Base-by-base conservation (phyloP, 1,140 invertebrate species). In the Magallana gigas region DNA sequence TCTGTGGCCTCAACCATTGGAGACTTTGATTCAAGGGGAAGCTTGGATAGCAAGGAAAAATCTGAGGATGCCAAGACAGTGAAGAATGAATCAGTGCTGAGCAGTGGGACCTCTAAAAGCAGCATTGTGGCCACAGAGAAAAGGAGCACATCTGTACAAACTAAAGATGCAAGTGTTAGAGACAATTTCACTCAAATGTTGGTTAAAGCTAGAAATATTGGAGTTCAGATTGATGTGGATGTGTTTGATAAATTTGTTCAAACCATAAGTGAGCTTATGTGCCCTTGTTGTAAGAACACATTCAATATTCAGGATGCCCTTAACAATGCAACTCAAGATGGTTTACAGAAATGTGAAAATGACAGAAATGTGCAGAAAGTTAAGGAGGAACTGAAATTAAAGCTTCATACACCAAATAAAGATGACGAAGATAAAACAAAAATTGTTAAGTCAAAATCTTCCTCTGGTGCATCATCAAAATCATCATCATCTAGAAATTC, bases 341-440 rank as follows among this genome's bases (percentile, higher is more conserved):
- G 36, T 48, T 48, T 62, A 12, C 6, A 62, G n/a, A n/a, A 16
- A 48, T 48, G 36, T 48, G 36, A 48, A 62, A 62, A 76, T 29
- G 68, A 76, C 23, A 76, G 23, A 76, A 23, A 76, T 76, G 68
- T 76, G 6, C 68, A 76, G 68, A 76, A 76, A 76, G 23, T 76
- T 36, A 76, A 76, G 23, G 68, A 76, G 36, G 68, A 76, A 76
- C 23, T 76, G 68, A 76, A 76, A 23, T 76, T 76, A 76, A 76
- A 76, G 23, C 68, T 76, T 76, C 1, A 23, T 29, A 12, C 36
- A 29, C 8, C 23, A 76, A 23, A 76, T 29, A 29, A 76, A 76
- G 68, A 23, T 8, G 12, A 76, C 9, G 68, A 76, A 76, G 68
- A 23, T 8, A 11, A 76, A 76, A 76, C 8, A 18, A 76, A 76